These are phyloP conservation scores for Poicephalus meyeri DNA, from an alignment of 2,113 vertebrate species.

Conservation along the genomic window DNA sequence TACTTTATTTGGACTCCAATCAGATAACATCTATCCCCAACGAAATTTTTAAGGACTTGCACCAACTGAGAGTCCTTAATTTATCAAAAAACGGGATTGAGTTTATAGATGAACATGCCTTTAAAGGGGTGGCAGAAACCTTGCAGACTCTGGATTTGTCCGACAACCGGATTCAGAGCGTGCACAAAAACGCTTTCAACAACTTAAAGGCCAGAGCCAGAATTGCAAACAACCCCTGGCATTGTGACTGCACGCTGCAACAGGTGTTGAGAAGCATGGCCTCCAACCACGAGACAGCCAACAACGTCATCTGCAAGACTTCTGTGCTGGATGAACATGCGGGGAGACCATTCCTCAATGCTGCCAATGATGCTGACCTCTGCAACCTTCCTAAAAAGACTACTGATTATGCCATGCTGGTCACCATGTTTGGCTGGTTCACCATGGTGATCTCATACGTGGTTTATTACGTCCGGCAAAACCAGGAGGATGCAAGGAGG, in stretches of 20 bases:
- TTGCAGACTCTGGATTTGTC: conserved; percentile 96
- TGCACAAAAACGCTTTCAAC: conserved; percentile 94
- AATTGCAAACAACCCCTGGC: conserved; percentile 97
- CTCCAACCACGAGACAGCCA: conserved; percentile 91
- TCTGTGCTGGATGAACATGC: conserved; percentile 88
- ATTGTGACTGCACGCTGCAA: conserved; percentile 97
- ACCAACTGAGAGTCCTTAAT: conserved; percentile 92
- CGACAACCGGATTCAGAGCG: conserved; percentile 93
- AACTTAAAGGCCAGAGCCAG: conserved; percentile 91
- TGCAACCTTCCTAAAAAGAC: conserved; percentile 97
- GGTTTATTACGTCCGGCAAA: conserved; percentile 97
- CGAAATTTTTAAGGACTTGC: conserved; percentile 91
- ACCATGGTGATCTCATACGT: conserved; percentile 99
- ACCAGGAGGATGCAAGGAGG: conserved; percentile 95
- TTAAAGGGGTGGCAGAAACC: conserved; percentile 91
- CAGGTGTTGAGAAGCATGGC: conserved; percentile 94
- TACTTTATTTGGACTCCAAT: conserved; percentile 94
- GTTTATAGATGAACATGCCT: conserved; percentile 92
- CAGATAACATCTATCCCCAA: conserved; percentile 95
- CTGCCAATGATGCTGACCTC: conserved; percentile 88
- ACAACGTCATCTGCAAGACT: conserved; percentile 92
- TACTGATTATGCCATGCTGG: conserved; percentile 97
- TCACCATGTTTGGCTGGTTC: conserved; percentile 99
- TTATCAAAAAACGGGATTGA: conserved; percentile 96
- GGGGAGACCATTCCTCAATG: conserved; percentile 89